Percentiles rank a stretch among this genome's conserved stretches.
phyloP scores from a whole-genome alignment of 1,140 invertebrate species.

The Leptinotarsa undecemlineata region DNA sequence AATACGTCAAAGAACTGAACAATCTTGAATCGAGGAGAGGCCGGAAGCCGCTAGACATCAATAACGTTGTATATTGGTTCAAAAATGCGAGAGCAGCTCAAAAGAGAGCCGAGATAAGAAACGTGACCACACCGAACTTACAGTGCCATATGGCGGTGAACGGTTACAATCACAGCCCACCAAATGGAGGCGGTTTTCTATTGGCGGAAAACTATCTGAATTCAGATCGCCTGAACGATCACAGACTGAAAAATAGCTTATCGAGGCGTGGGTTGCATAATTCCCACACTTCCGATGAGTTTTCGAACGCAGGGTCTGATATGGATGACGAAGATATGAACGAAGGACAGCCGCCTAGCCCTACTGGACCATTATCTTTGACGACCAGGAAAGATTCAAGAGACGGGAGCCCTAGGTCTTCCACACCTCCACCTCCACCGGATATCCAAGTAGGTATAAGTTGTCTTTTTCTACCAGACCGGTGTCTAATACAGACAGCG shows the following conservation, averaged over 20 bases:
- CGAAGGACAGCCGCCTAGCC: constrained; percentile 63
- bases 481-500: not conserved
- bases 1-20: constrained; percentile 92
- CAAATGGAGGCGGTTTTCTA: constrained; percentile 61
- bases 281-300: constrained; percentile 63
- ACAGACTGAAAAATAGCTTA: constrained; percentile 60
- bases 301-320: constrained; percentile 65
- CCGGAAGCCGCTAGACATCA: constrained; percentile 90
- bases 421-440: constrained; percentile 42
- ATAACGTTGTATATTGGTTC: constrained; percentile 99
- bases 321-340: constrained; percentile 64
- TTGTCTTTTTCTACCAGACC: not conserved
- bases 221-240: constrained; percentile 56
- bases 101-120: constrained; percentile 81
- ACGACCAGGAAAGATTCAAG: constrained; percentile 58
- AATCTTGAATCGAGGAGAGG: constrained; percentile 87
- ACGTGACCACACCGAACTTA: constrained; percentile 57
- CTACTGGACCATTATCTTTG: constrained; percentile 68
- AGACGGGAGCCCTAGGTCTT: constrained; percentile 51
- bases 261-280: constrained; percentile 55
- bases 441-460: constrained; percentile 51
- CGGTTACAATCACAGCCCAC: constrained; percentile 66
- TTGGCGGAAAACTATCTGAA: constrained; percentile 59
- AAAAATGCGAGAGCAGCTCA: constrained; percentile 96
- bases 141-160: constrained; percentile 62